These are phyloP conservation scores for Pica pica DNA, from an alignment of 2,113 vertebrate genomes.

Conservation along the genomic window DNA sequence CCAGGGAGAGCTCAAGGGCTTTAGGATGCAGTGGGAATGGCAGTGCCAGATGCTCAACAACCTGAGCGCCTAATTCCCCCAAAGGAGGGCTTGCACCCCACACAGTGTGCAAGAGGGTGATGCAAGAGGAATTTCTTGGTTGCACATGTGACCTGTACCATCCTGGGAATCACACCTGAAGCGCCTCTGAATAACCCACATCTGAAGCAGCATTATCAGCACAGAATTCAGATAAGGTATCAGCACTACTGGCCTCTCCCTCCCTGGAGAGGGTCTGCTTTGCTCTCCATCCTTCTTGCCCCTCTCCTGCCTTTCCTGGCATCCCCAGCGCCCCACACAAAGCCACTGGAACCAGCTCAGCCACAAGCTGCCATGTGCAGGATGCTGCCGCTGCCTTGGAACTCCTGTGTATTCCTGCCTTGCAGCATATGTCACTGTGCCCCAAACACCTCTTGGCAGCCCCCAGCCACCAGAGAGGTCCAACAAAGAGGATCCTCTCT, in stretches of 20 bases:
- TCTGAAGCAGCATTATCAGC: background rate
- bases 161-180: background rate
- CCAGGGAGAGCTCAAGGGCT: background rate
- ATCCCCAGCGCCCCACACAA: background rate
- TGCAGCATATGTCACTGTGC: background rate
- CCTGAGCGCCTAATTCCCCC: background rate
- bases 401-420: background rate
- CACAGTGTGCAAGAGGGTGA: accelerated
- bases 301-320: background rate
- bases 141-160: background rate
- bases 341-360: background rate
- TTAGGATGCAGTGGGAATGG: background rate
- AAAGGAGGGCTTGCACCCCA: background rate
- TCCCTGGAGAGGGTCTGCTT: background rate
- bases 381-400: background rate
- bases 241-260: background rate
- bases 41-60: background rate
- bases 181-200: background rate
- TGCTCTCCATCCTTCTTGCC: background rate
- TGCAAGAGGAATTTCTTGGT: background rate
- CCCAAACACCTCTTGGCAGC: background rate
- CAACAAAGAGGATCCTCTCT: background rate
- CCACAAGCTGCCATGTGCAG: accelerated
- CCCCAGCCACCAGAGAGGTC: background rate
- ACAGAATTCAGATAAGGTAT: background rate